Conservation (phyloP, 2,113 vertebrate species). For the Eubucco bourcierii region DNA sequence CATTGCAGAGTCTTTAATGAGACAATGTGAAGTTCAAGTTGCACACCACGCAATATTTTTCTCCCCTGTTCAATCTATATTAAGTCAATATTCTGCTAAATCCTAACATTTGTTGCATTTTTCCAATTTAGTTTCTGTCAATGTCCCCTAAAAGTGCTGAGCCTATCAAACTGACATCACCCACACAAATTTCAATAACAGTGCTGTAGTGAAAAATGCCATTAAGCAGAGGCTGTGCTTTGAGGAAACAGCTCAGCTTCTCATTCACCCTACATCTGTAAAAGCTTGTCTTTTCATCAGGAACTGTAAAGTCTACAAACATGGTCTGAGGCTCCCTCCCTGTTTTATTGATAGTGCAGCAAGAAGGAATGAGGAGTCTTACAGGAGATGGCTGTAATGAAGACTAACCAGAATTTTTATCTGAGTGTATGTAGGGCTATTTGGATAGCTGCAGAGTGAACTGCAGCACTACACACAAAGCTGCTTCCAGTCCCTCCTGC, state of each 20-base stretch:
- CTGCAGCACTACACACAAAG: background rate
- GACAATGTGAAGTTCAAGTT: conserved; percentile 64
- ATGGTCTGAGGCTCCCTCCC: background rate
- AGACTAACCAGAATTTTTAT: background rate
- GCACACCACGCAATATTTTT: conserved; percentile 67
- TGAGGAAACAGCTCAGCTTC: conserved; percentile 19
- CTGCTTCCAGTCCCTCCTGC: background rate
- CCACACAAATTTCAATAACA: conserved; percentile 70
- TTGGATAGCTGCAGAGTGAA: background rate
- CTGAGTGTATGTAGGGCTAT: background rate
- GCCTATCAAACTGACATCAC: conserved; percentile 67
- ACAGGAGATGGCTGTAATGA: background rate
- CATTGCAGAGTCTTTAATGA: conserved; percentile 73
- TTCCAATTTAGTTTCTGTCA: conserved; percentile 77
- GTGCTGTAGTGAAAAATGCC: conserved; percentile 16
- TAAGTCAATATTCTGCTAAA: conserved; percentile 74
- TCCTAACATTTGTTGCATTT: conserved; percentile 73
- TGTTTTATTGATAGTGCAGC: background rate
- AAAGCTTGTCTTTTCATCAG: conserved; percentile 5
- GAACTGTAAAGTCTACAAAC: background rate
- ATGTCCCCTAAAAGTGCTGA: conserved; percentile 76
- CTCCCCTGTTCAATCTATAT: conserved; percentile 74
- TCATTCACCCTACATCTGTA: background rate
- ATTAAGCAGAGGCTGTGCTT: background rate
- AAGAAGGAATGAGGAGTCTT: background rate